Base-by-base conservation (phyloP, 1,140 invertebrate species). In the Lepidotrigona ventralis region DNA sequence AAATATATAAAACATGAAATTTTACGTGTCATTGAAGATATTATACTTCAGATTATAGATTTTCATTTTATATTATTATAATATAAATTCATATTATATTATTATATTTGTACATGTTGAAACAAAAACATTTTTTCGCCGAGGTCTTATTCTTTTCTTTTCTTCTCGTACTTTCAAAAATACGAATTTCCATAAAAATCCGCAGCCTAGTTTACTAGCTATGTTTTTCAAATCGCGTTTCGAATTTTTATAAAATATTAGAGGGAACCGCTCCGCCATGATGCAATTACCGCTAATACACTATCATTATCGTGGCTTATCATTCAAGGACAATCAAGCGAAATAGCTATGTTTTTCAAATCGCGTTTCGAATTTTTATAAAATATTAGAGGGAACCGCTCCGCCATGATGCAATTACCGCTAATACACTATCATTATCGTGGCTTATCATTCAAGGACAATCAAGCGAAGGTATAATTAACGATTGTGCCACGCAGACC, bases 391-490 rank as follows among this genome's bases (percentile, higher is more conserved):
- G 46, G 23, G n/a, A 39, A 23, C 53, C 33, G 33, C 64, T 64
- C 23, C 51, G 46, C 79, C 66, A 19, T 56, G 46, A 56, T 86
- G 58, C 63, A 78, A 86, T 87, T 87, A 84, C 26, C 51, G 58
- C 46, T 85, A 85, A 85, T 72, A 68, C 58, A 56, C 58, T 74
- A 64, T 71, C 58, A 60, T 85, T 78, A 85, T 81, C 54, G 60
- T 66, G 54, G 54, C 69, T 84, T 70, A 70, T 86, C 81, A 73
- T 71, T 71, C 80, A 76, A 83, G 86, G 85, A 86, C 66, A 80
- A 79, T 87, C 75, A 39, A 64, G 14, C 78, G 54, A 56, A 85
- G 56, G 56, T 85, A 79, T 85, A 77, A 86, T 86, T 86, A 86
- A 85, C 39, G 72, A 85, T 80, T 81, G 58, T 51, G 46, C 33